phyloP scores from a whole-genome alignment of 1,140 invertebrate species.

The Vanessa atalanta region DNA sequence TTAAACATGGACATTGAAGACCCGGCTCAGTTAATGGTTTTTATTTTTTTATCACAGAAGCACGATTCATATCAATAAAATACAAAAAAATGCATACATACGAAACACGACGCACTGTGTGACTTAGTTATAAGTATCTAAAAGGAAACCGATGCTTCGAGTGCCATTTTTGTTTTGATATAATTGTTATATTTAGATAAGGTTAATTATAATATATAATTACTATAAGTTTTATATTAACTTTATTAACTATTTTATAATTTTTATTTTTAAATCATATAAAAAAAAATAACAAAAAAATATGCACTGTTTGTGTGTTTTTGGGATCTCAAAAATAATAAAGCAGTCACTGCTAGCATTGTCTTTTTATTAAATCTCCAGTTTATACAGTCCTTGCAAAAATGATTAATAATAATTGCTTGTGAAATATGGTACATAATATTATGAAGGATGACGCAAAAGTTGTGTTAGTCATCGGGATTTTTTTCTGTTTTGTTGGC shows the following conservation, averaged over 20 bases:
- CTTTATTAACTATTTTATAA: constrained; percentile 46
- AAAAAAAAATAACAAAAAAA: constrained; percentile 45
- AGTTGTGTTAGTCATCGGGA: constrained; percentile 20
- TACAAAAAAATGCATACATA: constrained; percentile 51
- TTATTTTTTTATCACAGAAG: constrained; percentile 47
- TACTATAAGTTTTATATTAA: constrained; percentile 29
- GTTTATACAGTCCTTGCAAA: too few species aligned
- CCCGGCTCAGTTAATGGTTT: constrained; percentile 54
- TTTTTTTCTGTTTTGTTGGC: not conserved
- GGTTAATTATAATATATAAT: constrained; percentile 23
- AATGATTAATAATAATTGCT: not conserved
- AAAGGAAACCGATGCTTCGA: constrained; percentile 61
- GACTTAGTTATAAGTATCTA: constrained; percentile 47
- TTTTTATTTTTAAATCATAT: constrained; percentile 44
- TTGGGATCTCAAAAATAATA: constrained; percentile 80
- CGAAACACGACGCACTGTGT: constrained; percentile 53
- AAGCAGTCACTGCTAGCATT: constrained; percentile 61
- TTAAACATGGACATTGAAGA: constrained; percentile 44
- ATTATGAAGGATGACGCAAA: not conserved
- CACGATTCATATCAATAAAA: constrained; percentile 58
- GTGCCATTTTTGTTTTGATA: constrained; percentile 58
- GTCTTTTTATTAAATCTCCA: constrained; percentile 31
- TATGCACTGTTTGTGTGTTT: constrained; percentile 77
- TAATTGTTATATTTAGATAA: constrained; percentile 28
- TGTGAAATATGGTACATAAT: not conserved